Evolutionary conservation across 2,797 vertebrate genomes (phyloP), one percentile per base, ranked within the genome.

Genomic region (Neosilurus mollespiculum): DNA sequence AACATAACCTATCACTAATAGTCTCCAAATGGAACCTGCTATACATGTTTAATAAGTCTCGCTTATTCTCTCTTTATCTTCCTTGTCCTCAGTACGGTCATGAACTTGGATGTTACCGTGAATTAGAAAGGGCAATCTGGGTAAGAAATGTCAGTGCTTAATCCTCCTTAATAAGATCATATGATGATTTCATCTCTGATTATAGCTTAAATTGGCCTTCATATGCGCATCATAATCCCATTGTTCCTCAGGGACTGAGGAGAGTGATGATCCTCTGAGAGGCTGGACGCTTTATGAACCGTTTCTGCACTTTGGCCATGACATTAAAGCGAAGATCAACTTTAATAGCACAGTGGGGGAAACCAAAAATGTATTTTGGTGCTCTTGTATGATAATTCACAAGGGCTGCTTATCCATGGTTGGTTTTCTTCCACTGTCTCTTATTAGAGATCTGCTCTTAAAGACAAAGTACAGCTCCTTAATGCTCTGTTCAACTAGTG

Each of bases 151-250:
- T 94, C 91, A 93, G 66, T 86, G 87, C 77, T 92, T 94, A 93
- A 94, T 94, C 93, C 92, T 89, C 79, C 92, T 92, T 91, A 94
- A 94, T 93, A 92, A 94, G 90, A 90, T 91, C 87, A 93, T 93
- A 92, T 92, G 93, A 93, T 89, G 89, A 90, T 92, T 94, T 93
- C 93, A 94, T 94, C 93, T 92, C 80, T 78, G 82, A 94, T 94
- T 93, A 93, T 90, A 89, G 90, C 92, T 94, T 93, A 93, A 94
- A 94, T 93, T 92, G 87, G 78, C 88, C 89, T 91, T 92, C 89
- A 92, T 92, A 93, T 90, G 90, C 88, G 89, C 81, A 89, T 77
- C 90, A 86, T 89, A 81, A 81, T 91, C 89, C 79, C 34, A 85
- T 82, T 81, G 69, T 37, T 61, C 78, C 84, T 85, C 71, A 56